Conservation (phyloP, 2,113 vertebrate genomes). For the Erpornis zantholeuca region DNA sequence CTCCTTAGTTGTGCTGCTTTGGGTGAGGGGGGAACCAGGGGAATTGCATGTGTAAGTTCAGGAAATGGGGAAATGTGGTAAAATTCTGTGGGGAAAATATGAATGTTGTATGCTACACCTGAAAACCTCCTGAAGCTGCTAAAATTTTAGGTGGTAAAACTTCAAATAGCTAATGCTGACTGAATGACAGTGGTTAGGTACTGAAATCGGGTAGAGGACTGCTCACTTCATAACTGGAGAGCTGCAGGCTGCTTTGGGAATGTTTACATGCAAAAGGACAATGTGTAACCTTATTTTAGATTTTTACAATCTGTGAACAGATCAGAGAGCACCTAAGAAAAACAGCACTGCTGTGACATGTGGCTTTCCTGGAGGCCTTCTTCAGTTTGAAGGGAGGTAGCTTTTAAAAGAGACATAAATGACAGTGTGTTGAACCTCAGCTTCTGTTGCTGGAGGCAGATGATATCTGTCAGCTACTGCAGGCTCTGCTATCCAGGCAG, state of each 20-base stretch:
- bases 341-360: no score
- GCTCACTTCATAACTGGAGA: neutral
- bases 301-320: neutral
- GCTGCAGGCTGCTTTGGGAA: neutral
- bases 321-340: neutral
- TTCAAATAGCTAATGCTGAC: fast-evolving
- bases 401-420: neutral
- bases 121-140: neutral
- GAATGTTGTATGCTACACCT: neutral
- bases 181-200: neutral
- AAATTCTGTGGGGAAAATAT: neutral
- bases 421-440: fast-evolving
- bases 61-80: neutral
- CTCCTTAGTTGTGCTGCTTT: neutral
- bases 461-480: neutral
- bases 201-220: fast-evolving
- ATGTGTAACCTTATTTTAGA: neutral
- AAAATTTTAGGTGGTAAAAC: fast-evolving
- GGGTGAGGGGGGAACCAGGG: fast-evolving
- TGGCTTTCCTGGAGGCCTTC: neutral
- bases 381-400: neutral
- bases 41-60: neutral
- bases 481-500: neutral
- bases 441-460: neutral
- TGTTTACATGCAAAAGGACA: fast-evolving